Percentiles rank a stretch among this genome's conserved stretches.
These are phyloP conservation scores for Parapsyche elsis DNA, from an alignment of 1,140 invertebrate species.

Conservation along the genomic window DNA sequence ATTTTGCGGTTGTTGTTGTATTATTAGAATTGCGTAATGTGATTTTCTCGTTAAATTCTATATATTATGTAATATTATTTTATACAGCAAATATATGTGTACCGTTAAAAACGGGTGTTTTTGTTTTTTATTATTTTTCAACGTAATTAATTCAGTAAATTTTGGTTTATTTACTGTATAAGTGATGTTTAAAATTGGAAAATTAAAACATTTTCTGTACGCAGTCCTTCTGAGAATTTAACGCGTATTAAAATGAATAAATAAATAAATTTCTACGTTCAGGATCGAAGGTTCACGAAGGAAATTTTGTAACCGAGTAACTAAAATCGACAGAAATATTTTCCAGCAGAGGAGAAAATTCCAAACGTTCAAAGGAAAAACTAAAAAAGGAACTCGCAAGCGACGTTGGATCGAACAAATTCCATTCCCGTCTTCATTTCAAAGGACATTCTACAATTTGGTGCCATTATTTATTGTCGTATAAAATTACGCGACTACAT, in stretches of 20 bases:
- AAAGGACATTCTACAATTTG: constrained; percentile 19
- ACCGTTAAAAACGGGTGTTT: no score
- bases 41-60: no score
- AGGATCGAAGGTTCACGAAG: background rate
- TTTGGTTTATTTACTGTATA: no score
- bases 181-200: background rate
- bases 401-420: constrained; percentile 11
- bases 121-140: no score
- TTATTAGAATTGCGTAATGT: no score
- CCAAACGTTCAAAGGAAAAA: constrained; percentile 17
- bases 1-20: no score
- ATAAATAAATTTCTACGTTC: background rate
- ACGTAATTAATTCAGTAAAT: no score
- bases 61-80: no score
- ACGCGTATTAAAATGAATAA: background rate
- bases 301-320: background rate
- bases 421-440: constrained; percentile 28
- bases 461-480: constrained; percentile 24
- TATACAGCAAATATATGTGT: no score
- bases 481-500: constrained; percentile 16
- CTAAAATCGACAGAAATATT: constrained; percentile 14
- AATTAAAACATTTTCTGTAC: background rate
- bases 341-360: constrained; percentile 1
- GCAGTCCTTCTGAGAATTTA: background rate
- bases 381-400: constrained; percentile 1